A percentile compares a stretch with the other conserved stretches of the same genome.
Conservation (phyloP, 2,113 vertebrate species). For the Gasterosteus aculeatus region DNA sequence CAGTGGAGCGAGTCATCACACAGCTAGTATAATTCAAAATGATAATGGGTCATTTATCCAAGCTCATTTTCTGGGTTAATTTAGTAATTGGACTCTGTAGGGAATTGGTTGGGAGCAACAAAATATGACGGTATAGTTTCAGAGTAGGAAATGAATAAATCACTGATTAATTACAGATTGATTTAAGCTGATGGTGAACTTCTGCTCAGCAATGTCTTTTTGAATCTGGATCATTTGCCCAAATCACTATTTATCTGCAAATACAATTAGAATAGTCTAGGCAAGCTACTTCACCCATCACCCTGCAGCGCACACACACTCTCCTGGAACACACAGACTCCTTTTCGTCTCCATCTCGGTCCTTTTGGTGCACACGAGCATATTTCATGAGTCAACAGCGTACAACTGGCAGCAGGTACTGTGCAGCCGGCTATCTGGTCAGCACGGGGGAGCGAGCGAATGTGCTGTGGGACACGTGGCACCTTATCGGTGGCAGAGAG, state of each 20-base stretch:
- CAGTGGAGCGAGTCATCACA: conserved; percentile 17
- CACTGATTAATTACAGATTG: conserved; percentile 50
- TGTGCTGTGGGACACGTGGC: conserved; percentile 16
- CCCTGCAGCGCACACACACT: background rate
- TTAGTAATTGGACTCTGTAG: conserved; percentile 62
- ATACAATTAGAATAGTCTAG: background rate
- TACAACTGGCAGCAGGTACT: conserved; percentile 14
- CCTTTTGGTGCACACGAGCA: conserved; percentile 19
- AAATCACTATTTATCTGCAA: background rate
- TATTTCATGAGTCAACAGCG: conserved; percentile 18
- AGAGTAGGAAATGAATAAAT: conserved; percentile 35
- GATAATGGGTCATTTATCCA: conserved; percentile 59
- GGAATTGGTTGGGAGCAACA: conserved; percentile 36
- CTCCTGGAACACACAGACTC: background rate
- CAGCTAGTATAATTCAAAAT: conserved; percentile 35
- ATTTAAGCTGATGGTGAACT: conserved; percentile 30
- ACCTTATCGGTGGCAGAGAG: conserved; percentile 1
- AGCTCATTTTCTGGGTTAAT: conserved; percentile 58
- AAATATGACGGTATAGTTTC: conserved; percentile 9
- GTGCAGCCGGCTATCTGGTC: conserved; percentile 42
- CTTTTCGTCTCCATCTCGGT: conserved; percentile 5
- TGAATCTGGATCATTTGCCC: conserved; percentile 10
- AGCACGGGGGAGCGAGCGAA: conserved; percentile 4
- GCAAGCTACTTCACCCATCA: background rate
- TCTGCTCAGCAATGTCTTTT: conserved; percentile 13